Evolutionary conservation across 2,888 invertebrate genomes (phyloP), one percentile per base, ranked within the genome.

Genomic region (Mimas tiliae): DNA sequence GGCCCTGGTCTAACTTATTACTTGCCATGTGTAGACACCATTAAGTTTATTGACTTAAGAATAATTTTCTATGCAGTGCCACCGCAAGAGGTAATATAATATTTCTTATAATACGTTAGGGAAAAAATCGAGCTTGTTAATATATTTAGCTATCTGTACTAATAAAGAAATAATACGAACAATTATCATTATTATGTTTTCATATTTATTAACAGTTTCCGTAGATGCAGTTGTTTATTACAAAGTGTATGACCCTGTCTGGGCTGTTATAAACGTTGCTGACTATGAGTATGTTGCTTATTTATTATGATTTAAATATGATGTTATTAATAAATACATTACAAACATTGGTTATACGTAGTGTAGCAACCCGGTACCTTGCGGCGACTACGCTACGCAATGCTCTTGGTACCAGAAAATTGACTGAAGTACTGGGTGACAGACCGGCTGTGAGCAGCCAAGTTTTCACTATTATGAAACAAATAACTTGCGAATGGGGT

Each of bases 51-150:
- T 47, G 98, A 99, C 87, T 93, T 98, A 66, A 95, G 98, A 70
- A 98, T 98, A 0, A 96, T 97, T 0, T 97, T 97, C 4, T 98
- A 98, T 84, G 97, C 97, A 88, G 98, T 99, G 12, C 98, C 98
- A 42, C 97, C 98, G 0, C 98, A 99, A 94, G 98, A 98, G 94
- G 97, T 98, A 86, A 75, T 45, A 9, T 33, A 27, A 1, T 52
- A 12, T 12, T 21, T 52, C 11, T 19, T 16, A 19, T n/a, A 48
- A 19, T 0, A 47, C 34, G 16, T 9, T 9, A 38, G 7, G 38
- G 38, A 9, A 38, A 38, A 9, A 9, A 38, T 9, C 38, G 38
- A 38, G 7, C 7, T 9, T 38, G 7, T 9, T 9, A 7, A 6
- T 7, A 38, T 9, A 1, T 6, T 38, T 38, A n/a, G n/a, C n/a